A percentile compares a stretch with the other conserved stretches of the same genome.
phyloP scores from a whole-genome alignment of 2,888 invertebrate genomes.

The Philereme transversata region DNA sequence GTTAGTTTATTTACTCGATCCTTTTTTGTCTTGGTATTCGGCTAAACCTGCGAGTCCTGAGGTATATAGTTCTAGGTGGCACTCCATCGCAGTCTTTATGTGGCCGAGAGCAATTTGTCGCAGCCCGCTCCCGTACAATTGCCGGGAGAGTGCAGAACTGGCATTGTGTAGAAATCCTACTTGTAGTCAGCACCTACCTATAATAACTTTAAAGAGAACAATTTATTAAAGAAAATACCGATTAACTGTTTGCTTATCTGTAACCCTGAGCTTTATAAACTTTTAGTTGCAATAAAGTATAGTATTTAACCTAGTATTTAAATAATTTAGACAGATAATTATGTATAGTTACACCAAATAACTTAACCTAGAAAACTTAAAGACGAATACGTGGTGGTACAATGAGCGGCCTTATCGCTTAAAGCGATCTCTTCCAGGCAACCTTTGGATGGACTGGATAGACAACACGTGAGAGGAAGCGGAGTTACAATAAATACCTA shows the following conservation, averaged over 20 bases:
- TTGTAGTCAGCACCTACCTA: neutral
- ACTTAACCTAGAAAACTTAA: no score
- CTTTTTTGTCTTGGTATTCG: constrained; percentile 3
- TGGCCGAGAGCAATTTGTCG: constrained; percentile 61
- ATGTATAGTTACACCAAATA: no score
- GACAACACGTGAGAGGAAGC: no score
- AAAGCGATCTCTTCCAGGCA: no score
- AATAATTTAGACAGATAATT: no score
- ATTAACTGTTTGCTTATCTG: neutral
- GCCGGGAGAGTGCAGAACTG: constrained; percentile 21
- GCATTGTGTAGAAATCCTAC: constrained; percentile 17
- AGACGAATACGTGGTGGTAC: no score
- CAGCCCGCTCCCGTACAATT: constrained; percentile 43
- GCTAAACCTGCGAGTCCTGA: constrained; percentile 3
- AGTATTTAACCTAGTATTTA: neutral
- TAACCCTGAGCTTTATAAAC: neutral
- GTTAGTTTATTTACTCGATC: neutral
- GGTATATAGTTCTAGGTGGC: constrained; percentile 24
- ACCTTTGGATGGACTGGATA: no score
- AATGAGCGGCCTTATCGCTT: no score
- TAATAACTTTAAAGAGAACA: neutral
- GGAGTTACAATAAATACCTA: no score
- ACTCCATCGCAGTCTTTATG: constrained; percentile 51
- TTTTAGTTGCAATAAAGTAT: neutral
- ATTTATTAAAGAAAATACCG: neutral